phyloP scores from a whole-genome alignment of 2,113 vertebrate species.

The cat (Felis catus) region DNA sequence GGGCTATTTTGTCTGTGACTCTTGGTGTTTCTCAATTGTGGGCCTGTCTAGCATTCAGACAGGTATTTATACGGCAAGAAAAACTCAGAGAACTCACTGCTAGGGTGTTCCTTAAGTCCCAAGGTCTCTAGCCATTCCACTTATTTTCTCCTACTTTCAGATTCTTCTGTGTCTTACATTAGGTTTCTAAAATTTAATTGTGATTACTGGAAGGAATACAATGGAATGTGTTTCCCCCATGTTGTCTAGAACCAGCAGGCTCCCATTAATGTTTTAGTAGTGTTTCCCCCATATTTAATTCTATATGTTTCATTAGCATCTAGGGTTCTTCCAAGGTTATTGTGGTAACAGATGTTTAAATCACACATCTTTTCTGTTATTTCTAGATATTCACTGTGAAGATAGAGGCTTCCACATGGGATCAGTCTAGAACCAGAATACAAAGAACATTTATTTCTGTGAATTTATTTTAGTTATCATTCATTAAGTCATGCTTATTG shows the following conservation, averaged over 20 bases:
- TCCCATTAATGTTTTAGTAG: not conserved
- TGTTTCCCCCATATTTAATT: not conserved
- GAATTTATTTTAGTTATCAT: not conserved
- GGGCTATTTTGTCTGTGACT: not conserved
- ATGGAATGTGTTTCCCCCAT: not conserved
- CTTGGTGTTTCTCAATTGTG: not conserved
- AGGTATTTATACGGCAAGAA: not conserved
- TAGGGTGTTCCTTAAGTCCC: not conserved
- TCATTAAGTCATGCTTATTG: not conserved
- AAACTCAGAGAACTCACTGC: not conserved
- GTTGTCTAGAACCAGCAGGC: not conserved
- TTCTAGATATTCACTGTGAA: conserved; percentile 14
- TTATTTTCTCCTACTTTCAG: not conserved
- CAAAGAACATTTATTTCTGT: not conserved
- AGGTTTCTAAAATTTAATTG: not conserved
- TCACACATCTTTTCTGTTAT: not conserved
- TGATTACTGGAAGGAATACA: not conserved
- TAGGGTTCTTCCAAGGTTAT: not conserved
- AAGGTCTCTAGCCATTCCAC: not conserved
- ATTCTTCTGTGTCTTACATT: not conserved
- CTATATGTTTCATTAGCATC: not conserved
- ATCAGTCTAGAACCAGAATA: not conserved
- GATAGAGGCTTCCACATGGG: not conserved
- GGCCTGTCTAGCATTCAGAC: not conserved
- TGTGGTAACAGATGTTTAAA: not conserved